Evolutionary conservation across 2,113 vertebrate genomes (phyloP).

Genomic region (Sylvilagus bachmani): DNA sequence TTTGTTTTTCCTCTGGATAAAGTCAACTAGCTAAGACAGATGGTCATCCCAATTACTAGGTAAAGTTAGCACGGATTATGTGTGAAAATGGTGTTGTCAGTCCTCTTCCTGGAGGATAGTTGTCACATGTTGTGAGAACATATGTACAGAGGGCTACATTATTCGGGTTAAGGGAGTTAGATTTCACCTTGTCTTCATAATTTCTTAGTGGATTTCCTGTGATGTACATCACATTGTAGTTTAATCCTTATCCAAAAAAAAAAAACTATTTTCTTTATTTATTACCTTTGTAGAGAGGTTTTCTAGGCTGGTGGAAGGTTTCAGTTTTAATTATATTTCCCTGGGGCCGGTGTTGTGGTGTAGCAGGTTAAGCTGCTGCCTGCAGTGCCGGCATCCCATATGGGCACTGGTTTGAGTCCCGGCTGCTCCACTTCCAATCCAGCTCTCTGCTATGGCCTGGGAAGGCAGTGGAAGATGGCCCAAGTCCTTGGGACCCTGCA

Average conservation of each 20-base stretch:
- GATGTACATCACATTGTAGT: background rate
- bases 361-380: too few species aligned
- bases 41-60: background rate
- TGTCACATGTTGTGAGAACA: constrained; percentile 17
- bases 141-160: background rate
- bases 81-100: background rate
- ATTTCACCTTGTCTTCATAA: background rate
- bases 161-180: background rate
- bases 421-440: too few species aligned
- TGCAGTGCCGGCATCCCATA: too few species aligned
- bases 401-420: too few species aligned
- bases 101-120: constrained; percentile 19
- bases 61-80: constrained; percentile 29
- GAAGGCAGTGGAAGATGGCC: too few species aligned
- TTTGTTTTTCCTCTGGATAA: constrained; percentile 15
- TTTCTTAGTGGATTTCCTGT: background rate
- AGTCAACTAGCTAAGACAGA: constrained; percentile 1
- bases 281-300: background rate
- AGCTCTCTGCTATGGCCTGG: too few species aligned
- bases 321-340: background rate
- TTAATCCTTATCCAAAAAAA: background rate
- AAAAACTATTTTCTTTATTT: background rate
- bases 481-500: too few species aligned
- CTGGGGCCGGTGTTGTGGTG: too few species aligned
- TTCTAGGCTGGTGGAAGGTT: background rate